Conservation (phyloP, 2,113 vertebrate genomes). For the Nettapus auritus region DNA sequence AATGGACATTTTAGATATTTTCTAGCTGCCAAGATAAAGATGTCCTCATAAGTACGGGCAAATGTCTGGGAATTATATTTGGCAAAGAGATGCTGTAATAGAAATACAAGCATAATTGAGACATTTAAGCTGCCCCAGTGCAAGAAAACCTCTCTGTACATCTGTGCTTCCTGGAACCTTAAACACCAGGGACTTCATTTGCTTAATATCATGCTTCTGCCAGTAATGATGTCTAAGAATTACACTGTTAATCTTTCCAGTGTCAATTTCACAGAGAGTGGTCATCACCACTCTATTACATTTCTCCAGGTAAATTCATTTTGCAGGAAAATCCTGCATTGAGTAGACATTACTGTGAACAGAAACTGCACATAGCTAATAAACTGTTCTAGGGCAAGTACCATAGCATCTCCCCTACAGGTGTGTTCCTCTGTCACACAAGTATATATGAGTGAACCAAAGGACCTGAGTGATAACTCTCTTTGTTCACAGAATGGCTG, state of each 20-base stretch:
- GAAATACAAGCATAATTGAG: conserved; percentile 57
- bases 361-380: neutral
- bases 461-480: neutral
- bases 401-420: neutral
- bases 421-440: neutral
- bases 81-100: conserved; percentile 32
- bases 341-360: neutral
- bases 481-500: neutral
- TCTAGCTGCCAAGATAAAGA: conserved; percentile 38
- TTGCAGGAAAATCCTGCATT: conserved; percentile 20
- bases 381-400: neutral
- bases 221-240: conserved; percentile 48
- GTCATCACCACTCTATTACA: conserved; percentile 37
- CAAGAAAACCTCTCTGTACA: conserved; percentile 54
- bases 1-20: conserved; percentile 25
- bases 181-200: conserved; percentile 62
- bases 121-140: conserved; percentile 55
- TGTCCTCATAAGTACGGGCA: conserved; percentile 2
- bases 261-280: conserved; percentile 39
- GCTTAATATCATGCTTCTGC: conserved; percentile 42
- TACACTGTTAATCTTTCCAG: conserved; percentile 52
- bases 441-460: neutral
- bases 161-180: conserved; percentile 62
- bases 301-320: conserved; percentile 62
- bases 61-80: conserved; percentile 51